These are phyloP conservation scores for Parnassius apollo DNA, from an alignment of 2,888 invertebrate genomes.

Conservation along the genomic window DNA sequence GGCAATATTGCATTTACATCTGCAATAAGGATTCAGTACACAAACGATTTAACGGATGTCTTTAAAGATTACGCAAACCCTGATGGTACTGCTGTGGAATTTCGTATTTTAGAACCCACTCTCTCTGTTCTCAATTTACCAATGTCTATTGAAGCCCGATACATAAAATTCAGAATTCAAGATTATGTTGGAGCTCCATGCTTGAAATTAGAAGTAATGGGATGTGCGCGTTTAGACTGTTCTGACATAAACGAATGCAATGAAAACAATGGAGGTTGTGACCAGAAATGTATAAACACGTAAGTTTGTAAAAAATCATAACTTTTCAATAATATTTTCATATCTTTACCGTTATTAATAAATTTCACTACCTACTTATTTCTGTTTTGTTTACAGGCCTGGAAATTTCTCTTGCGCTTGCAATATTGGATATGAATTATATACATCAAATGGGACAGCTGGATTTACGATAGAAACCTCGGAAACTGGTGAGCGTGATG, in stretches of 20 bases:
- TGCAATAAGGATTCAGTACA: conserved; percentile 93
- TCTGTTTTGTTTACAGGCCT: conserved; percentile 74
- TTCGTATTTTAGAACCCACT: conserved; percentile 93
- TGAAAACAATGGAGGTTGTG: conserved; percentile 93
- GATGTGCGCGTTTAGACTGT: conserved; percentile 94
- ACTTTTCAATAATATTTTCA: not conserved
- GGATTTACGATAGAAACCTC: conserved; percentile 89
- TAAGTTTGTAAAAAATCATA: conserved; percentile 46
- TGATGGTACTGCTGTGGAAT: conserved; percentile 95
- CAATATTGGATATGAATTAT: conserved; percentile 95
- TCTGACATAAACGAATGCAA: conserved; percentile 94
- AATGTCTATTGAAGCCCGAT: conserved; percentile 94
- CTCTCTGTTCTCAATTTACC: conserved; percentile 95
- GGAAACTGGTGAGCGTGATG: conserved; percentile 93
- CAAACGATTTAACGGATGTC: conserved; percentile 92
- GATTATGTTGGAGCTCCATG: conserved; percentile 95
- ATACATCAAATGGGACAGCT: conserved; percentile 93
- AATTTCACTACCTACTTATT: too few species aligned
- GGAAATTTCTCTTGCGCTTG: conserved; percentile 94
- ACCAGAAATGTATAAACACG: conserved; percentile 94
- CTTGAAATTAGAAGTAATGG: conserved; percentile 94
- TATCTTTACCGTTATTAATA: not conserved
- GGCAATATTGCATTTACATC: conserved; percentile 94
- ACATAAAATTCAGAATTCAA: conserved; percentile 91
- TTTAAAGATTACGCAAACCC: conserved; percentile 96